Percentiles rank a stretch among this genome's conserved stretches.
Evolutionary conservation across 2,113 vertebrate genomes (phyloP).

Genomic region (Bubalus kerabau): DNA sequence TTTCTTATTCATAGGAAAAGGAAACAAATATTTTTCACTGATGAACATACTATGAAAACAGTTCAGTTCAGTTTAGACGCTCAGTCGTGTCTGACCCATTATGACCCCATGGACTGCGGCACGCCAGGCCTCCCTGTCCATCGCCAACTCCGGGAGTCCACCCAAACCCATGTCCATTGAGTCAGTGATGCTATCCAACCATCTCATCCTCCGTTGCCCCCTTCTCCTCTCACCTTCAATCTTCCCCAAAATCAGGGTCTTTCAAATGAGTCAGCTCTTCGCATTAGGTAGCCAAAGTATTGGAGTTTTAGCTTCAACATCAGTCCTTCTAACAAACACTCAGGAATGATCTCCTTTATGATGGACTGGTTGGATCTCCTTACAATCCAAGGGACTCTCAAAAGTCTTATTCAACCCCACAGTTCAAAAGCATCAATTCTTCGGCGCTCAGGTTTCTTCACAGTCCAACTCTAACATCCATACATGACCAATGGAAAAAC

Average conservation of each 20-base stretch:
- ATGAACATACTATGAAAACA: neutral
- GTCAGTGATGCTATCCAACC: neutral
- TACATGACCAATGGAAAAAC: neutral
- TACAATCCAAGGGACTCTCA: neutral
- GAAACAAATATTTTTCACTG: neutral
- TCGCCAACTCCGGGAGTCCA: neutral
- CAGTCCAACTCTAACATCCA: neutral
- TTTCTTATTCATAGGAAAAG: neutral
- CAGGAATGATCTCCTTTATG: neutral
- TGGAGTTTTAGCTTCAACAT: neutral
- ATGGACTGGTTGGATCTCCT: neutral
- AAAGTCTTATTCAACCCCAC: neutral
- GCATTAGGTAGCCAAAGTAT: neutral
- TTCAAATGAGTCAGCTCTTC: neutral
- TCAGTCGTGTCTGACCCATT: fast-evolving
- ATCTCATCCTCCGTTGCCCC: neutral
- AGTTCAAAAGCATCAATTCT: neutral
- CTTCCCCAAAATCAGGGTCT: neutral
- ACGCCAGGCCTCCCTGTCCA: neutral
- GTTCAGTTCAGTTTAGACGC: neutral
- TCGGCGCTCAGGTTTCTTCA: fast-evolving
- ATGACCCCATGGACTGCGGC: fast-evolving
- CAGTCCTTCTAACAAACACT: neutral
- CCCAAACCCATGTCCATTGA: neutral
- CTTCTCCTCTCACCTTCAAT: neutral